Evolutionary conservation across 2,797 vertebrate genomes (phyloP), one percentile per base, ranked within the genome.

Genomic region (Gadopsis bispinosus): DNA sequence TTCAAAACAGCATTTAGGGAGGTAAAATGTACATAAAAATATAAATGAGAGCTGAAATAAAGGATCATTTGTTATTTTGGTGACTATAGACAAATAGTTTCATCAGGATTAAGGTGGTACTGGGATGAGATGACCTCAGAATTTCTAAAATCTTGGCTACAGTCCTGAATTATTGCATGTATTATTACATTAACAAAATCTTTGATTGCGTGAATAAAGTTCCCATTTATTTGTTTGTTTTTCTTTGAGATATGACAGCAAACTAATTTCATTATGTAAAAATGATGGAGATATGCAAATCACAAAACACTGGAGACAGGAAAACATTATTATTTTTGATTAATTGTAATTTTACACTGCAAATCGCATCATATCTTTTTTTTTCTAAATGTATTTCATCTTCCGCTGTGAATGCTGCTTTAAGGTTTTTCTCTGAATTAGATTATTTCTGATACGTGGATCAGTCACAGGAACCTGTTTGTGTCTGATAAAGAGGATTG

Each of bases 391-490:
- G 22, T 63, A 72, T 82, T 70, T 63, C 10, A 48, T 75, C 19
- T 66, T 71, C 48, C 10, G 1, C 45, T 62, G 17, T 31, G 12
- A 77, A 69, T 69, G 66, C 37, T 29, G 20, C 48, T 72, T 45
- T 22, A 5, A 53, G 50, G 48, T 35, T 58, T 67, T 53, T 26
- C 26, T 76, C 41, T 37, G 50, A 83, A 83, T 88, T 70, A 37
- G 71, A 75, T 79, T 69, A 79, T 75, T 82, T 79, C 64, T 71
- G 74, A 87, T 83, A 51, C 55, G 71, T 79, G 55, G 56, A 69
- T 85, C 73, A 80, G 75, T 78, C 69, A 76, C 59, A 83, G 45
- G 67, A 88, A 77, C 55, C 66, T 80, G 53, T 80, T 88, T 80
- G 26, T 47, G 63, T 78, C 63, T 79, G 63, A 86, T 85, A 69